These are phyloP conservation scores for Argyresthia albistria DNA, from an alignment of 2,888 invertebrate genomes.

Conservation along the genomic window DNA sequence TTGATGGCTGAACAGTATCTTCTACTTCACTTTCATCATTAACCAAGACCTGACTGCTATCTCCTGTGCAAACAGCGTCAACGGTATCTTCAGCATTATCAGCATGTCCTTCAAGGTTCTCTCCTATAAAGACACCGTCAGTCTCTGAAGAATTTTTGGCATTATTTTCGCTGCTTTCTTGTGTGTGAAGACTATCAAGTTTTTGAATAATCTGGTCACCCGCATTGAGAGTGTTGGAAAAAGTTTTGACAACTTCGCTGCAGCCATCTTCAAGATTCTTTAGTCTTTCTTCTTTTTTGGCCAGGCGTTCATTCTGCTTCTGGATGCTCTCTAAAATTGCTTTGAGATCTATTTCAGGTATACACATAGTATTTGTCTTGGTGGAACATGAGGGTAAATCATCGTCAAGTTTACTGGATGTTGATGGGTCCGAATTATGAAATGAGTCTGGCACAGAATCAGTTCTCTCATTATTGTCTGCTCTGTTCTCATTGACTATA, in stretches of 20 bases:
- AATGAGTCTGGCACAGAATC: too few relatives aligned
- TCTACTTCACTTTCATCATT: too few relatives aligned
- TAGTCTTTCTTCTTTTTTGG: conserved; percentile 28
- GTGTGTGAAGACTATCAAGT: conserved; percentile 25
- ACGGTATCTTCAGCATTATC: not conserved
- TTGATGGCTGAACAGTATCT: conserved; percentile 19
- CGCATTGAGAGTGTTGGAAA: conserved; percentile 23
- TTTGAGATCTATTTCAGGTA: conserved; percentile 7
- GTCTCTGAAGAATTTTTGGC: not conserved
- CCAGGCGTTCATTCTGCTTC: conserved; percentile 28
- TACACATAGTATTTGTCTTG: not conserved
- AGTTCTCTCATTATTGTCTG: too few relatives aligned
- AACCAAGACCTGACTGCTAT: too few relatives aligned
- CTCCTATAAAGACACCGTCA: not conserved
- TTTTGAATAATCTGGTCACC: conserved; percentile 29
- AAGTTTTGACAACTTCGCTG: conserved; percentile 26
- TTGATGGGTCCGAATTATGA: not conserved
- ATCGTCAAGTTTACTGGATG: not conserved
- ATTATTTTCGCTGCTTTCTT: conserved; percentile 3
- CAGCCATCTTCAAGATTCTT: conserved; percentile 29
- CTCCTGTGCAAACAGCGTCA: conserved; percentile 8
- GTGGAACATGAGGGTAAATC: not conserved
- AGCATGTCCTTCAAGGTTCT: not conserved
- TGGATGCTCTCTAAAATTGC: conserved; percentile 21
- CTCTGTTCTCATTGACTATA: not conserved